phyloP scores from a whole-genome alignment of 2,797 vertebrate genomes.

The Synanceia verrucosa region DNA sequence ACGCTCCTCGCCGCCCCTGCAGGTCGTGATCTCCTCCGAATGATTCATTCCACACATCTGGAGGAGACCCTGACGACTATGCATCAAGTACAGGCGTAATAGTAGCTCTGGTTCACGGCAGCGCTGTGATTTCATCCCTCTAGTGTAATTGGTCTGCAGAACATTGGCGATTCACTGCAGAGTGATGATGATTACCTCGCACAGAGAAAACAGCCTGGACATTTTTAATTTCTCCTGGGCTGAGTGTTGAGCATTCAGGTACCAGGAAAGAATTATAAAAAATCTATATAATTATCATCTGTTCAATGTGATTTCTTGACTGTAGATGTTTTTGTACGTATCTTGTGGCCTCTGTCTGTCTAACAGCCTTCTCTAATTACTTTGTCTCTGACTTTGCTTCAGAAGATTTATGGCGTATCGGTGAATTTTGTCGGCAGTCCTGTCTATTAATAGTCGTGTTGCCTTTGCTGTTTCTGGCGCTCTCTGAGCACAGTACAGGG shows the following conservation, averaged over 20 bases:
- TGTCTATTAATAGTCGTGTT: slow-evolving; percentile 72
- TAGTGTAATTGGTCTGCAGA: slow-evolving; percentile 73
- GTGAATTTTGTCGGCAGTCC: slow-evolving; percentile 56
- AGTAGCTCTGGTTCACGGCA: slow-evolving; percentile 63
- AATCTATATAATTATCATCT: no score
- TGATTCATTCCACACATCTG: slow-evolving; percentile 60
- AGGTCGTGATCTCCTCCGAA: slow-evolving; percentile 42
- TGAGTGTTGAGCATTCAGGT: slow-evolving; percentile 20
- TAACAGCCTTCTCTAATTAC: slow-evolving; percentile 73
- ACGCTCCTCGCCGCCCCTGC: background rate
- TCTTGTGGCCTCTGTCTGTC: slow-evolving; percentile 33
- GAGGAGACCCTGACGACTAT: slow-evolving; percentile 47
- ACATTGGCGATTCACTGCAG: slow-evolving; percentile 62
- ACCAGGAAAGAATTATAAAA: background rate
- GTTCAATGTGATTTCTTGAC: slow-evolving; percentile 11
- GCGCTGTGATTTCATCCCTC: slow-evolving; percentile 72
- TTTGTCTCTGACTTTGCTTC: slow-evolving; percentile 69
- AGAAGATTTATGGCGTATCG: slow-evolving; percentile 78
- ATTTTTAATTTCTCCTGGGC: slow-evolving; percentile 56
- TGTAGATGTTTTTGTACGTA: slow-evolving; percentile 16
- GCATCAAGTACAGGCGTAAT: slow-evolving; percentile 65
- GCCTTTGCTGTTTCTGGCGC: slow-evolving; percentile 54
- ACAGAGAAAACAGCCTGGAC: slow-evolving; percentile 37
- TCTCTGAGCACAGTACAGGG: slow-evolving; percentile 17
- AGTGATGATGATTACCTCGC: slow-evolving; percentile 68